Evolutionary conservation across 2,797 vertebrate genomes (phyloP), one percentile per base, ranked within the genome.

Genomic region (Rhadinocentrus ornatus): DNA sequence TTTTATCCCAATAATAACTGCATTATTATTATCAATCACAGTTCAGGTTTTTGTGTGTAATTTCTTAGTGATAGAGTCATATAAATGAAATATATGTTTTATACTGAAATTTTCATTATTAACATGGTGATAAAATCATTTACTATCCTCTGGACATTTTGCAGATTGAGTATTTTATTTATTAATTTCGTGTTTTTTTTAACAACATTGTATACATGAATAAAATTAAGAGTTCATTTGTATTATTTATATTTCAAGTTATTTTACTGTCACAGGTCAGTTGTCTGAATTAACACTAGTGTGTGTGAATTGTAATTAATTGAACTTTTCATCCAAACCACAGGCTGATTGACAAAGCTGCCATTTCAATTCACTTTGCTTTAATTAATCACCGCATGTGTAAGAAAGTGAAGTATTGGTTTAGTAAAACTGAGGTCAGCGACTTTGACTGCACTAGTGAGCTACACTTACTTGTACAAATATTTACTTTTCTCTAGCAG

Each of bases 291-390:
- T 27, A 26, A 53, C 11, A 2, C 6, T 11, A 55, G 3, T 50
- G 8, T 62, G 20, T 77, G 31, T 22, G 20, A 22, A 22, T 54
- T 65, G 0, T 66, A 52, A 69, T 71, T 61, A 62, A 53, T 44
- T 44, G 2, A 20, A 44, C 56, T 44, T 46, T 65, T 39, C 46
- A 50, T 73, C 31, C 27, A 58, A 34, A 39, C 29, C 39, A 56
- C 31, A 5, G 46, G 7, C 8, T 48, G 20, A 48, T 24, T 22
- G 48, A 50, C 22, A 50, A 24, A 11, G n/a, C 10, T 50, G 12
- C 11, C 22, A 3, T 68, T 56, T 69, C 0, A 13, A 56, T 55
- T 71, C n/a, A 31, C 48, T 55, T 70, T 61, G 60, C 34, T 34
- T n/a, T 46, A 20, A 59, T 59, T 20, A 53, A 24, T 41, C 0